Evolutionary conservation across 2,797 vertebrate genomes (phyloP).

Genomic region (Ibycter americanus): DNA sequence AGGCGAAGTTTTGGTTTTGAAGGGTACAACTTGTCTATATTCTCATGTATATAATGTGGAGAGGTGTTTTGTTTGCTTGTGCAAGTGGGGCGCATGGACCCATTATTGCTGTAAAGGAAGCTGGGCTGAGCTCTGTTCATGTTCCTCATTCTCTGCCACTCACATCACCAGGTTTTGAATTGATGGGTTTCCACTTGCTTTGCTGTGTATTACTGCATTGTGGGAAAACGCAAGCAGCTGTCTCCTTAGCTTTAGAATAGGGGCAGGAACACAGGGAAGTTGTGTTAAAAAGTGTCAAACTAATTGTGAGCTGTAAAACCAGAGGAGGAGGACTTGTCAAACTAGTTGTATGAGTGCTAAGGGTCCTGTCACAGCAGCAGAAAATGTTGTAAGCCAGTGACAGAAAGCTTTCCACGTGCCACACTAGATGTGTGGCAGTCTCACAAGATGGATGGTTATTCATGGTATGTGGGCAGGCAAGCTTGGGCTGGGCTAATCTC

Average conservation of each 20-base stretch:
- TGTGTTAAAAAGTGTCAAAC: neutral
- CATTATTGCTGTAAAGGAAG: fast-evolving
- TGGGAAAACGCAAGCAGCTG: neutral
- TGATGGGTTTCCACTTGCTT: neutral
- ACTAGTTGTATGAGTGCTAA: neutral
- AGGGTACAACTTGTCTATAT: neutral
- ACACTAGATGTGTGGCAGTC: fast-evolving
- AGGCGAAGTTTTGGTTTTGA: neutral
- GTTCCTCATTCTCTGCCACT: neutral
- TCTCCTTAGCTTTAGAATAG: neutral
- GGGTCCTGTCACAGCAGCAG: neutral
- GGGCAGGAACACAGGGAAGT: fast-evolving
- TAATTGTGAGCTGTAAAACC: neutral
- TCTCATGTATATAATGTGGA: neutral
- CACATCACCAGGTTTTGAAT: neutral
- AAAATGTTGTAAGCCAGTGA: neutral
- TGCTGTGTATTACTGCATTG: neutral
- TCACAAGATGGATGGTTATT: neutral
- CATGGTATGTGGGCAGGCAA: neutral
- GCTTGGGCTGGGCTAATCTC: neutral
- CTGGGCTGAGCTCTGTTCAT: neutral
- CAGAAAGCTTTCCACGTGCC: neutral
- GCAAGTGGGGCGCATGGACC: neutral
- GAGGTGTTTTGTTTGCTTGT: neutral
- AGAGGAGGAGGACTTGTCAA: neutral